Base-by-base conservation (phyloP, 2,797 vertebrate genomes). In the Danio jaintianensis region DNA sequence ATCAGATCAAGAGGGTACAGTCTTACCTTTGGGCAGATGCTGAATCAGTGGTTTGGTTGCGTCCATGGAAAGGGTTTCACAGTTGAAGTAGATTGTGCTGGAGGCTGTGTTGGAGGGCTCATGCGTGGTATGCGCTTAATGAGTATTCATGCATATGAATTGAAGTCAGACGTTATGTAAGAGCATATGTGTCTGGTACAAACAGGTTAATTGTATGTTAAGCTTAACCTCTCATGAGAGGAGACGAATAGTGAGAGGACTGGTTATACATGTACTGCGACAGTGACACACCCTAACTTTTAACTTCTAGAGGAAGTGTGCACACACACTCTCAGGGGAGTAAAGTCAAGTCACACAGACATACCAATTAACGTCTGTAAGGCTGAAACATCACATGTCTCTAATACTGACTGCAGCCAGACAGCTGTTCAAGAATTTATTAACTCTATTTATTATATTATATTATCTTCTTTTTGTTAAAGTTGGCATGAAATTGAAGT, bases 301-400 rank as follows among this genome's bases (percentile, higher is more conserved):
- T 42, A 47, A 72, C 68, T 79, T 77, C 69, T 74, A 78, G 68
- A 79, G 87, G 85, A 87, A 86, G 84, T 86, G 83, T 86, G 85
- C 82, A 77, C 70, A 66, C 63, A 70, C 69, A 68, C 70, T 82
- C 84, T 83, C 78, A 59, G 59, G 81, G 84, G 84, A 86, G 80
- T 64, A 62, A 20, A 85, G 75, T 79, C 75, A 81, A 77, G 7
- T 70, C 67, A 76, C 43, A 73, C 63, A 82, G 68, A 82, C 63
- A 82, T n/a, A 83, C 29, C 40, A 53, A 82, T 69, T 76, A 78
- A 78, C 67, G 40, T 78, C 20, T 78, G 16, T 75, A 63, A 62
- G 55, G 40, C 67, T 79, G 59, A 83, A 82, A 81, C 50, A 18
- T 75, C 71, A 84, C 81, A 83, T 73, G 71, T 71, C 78, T 83